phyloP scores from a whole-genome alignment of 2,113 vertebrate species.

The Otis tarda region DNA sequence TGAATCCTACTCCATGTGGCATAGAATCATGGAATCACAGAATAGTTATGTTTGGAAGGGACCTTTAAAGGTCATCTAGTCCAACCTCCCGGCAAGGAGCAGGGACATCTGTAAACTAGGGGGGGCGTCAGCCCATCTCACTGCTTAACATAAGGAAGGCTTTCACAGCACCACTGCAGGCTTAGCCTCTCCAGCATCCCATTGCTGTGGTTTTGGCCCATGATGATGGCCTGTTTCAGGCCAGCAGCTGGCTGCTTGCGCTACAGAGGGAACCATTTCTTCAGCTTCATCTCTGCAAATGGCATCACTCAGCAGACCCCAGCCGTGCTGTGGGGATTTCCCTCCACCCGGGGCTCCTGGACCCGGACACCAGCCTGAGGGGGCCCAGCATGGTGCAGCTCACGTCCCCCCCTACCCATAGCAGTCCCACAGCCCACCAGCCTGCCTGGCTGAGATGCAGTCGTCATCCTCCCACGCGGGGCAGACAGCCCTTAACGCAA shows the following conservation, averaged over 20 bases:
- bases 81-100: too few species aligned
- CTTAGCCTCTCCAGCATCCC: not conserved
- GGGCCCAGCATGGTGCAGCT: not conserved
- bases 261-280: not conserved
- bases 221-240: not conserved
- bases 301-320: not conserved
- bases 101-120: not conserved
- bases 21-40: not conserved
- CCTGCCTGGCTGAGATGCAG: not conserved
- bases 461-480: not conserved
- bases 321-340: not conserved
- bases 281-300: not conserved
- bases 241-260: not conserved
- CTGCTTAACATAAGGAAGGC: not conserved
- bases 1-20: too few species aligned
- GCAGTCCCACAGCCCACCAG: not conserved
- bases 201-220: not conserved
- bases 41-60: too few species aligned
- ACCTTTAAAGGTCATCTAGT: too few species aligned
- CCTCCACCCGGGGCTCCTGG: not conserved
- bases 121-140: rapidly evolving
- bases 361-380: too few species aligned
- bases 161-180: not conserved
- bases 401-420: not conserved
- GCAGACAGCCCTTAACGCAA: not conserved